Evolutionary conservation across 1,140 invertebrate species (phyloP).

Genomic region (Plodia interpunctella): DNA sequence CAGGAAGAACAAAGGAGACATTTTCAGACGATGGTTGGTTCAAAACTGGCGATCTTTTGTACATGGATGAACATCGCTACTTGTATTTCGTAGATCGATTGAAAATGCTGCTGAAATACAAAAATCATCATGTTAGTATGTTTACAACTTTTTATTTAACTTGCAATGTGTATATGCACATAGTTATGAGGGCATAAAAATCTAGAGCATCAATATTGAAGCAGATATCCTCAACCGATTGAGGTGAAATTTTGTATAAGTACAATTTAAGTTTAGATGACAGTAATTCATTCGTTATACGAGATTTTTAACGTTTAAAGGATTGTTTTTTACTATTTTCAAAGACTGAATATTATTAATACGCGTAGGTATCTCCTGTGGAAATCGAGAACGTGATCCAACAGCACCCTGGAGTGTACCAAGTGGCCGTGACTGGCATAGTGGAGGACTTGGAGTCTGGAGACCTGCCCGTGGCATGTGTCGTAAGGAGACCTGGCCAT

Average conservation of each 20-base stretch:
- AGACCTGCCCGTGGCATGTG: slow-evolving; percentile 81
- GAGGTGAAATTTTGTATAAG: not conserved
- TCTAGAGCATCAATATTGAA: too few relatives aligned
- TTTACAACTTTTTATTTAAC: not conserved
- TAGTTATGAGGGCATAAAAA: too few relatives aligned
- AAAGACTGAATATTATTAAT: too few relatives aligned
- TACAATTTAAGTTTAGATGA: too few relatives aligned
- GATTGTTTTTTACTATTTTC: too few relatives aligned
- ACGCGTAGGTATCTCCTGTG: slow-evolving; percentile 54
- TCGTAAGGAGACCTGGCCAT: slow-evolving; percentile 64
- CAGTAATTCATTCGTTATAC: too few relatives aligned
- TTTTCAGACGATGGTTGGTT: slow-evolving; percentile 13
- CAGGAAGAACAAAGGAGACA: slow-evolving; percentile 19
- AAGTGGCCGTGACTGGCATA: slow-evolving; percentile 83
- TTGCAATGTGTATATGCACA: too few relatives aligned
- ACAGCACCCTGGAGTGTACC: slow-evolving; percentile 79
- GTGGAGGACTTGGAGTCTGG: slow-evolving; percentile 77
- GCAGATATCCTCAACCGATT: too few relatives aligned
- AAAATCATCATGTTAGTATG: slow-evolving; percentile 21
- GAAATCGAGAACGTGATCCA: slow-evolving; percentile 81
- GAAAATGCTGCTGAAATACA: slow-evolving; percentile 25
- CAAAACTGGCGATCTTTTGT: slow-evolving; percentile 23
- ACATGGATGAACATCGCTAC: slow-evolving; percentile 20
- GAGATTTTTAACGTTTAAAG: too few relatives aligned
- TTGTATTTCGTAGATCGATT: slow-evolving; percentile 20